phyloP scores from a whole-genome alignment of 2,888 invertebrate species.

The Chymomyza caudatula region DNA sequence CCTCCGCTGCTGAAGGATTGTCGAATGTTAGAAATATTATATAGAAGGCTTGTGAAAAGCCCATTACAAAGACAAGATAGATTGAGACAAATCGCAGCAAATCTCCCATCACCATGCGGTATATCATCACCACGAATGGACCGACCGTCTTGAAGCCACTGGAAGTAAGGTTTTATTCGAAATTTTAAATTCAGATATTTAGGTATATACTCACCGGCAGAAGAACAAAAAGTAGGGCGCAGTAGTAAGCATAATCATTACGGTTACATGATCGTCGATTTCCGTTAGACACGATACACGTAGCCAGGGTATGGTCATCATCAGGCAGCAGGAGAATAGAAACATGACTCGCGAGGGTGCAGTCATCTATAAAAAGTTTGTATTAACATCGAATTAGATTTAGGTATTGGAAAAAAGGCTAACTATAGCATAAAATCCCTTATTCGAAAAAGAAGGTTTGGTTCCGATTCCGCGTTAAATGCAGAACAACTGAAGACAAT shows the following conservation, averaged over 20 bases:
- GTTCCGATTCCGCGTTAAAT: too few species aligned
- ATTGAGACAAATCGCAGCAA: constrained; percentile 96
- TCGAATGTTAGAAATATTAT: constrained; percentile 94
- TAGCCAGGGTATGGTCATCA: constrained; percentile 90
- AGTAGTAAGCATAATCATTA: constrained; percentile 95
- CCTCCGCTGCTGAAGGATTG: constrained; percentile 89
- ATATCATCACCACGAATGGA: constrained; percentile 99
- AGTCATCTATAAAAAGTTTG: constrained; percentile 82
- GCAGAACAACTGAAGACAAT: too few species aligned
- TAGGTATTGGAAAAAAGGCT: background rate
- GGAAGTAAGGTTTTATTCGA: constrained; percentile 63
- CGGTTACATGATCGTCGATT: constrained; percentile 93
- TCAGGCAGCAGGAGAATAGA: constrained; percentile 92
- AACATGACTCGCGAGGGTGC: constrained; percentile 96
- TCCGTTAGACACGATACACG: constrained; percentile 90
- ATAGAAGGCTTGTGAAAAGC: constrained; percentile 96
- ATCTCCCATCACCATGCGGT: constrained; percentile 98
- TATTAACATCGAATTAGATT: background rate
- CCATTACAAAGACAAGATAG: constrained; percentile 97
- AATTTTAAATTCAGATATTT: background rate
- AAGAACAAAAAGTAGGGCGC: constrained; percentile 98
- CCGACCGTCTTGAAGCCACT: constrained; percentile 99
- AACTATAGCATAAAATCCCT: background rate
- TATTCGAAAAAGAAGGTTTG: too few species aligned
- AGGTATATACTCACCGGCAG: constrained; percentile 84